Evolutionary conservation across 2,113 vertebrate genomes (phyloP), one percentile per base, ranked within the genome.

Genomic region (Corythoichthys haematopterus): DNA sequence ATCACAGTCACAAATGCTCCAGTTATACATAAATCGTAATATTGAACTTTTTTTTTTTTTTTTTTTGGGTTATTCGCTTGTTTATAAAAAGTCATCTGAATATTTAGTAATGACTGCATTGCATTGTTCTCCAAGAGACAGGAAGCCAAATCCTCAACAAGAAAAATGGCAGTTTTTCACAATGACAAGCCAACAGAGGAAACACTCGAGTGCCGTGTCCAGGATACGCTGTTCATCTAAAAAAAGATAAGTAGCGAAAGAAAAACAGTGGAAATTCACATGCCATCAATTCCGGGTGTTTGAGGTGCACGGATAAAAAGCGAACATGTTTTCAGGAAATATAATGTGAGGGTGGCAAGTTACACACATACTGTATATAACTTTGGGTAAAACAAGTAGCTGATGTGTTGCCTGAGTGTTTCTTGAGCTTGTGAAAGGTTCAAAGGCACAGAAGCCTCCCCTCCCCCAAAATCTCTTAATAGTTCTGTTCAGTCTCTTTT

Each of bases 61-160:
- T 40, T 43, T 43, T 43, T 15, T 5, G 12, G 6, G 50, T 35
- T 13, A 47, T 38, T 16, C 3, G 65, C 3, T 0, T 82, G 72
- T 84, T 84, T 84, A 83, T 72, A 65, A 61, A n/a, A 68, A 70
- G 16, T 47, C 47, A 65, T 82, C 60, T 56, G 48, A 62, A 82
- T 52, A 72, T 77, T 69, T 50, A 59, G 37, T 33, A 50, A 64
- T 38, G 56, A 14, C 65, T 69, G 60, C 58, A 45, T 35, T 74
- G 80, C 20, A 88, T 90, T 90, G 88, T 89, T 89, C 81, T 81
- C 68, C 64, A 57, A 73, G 75, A 75, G 83, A 82, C 88, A 88
- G 88, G 88, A 90, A 90, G 70, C 80, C 3, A 33, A 81, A 88
- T 78, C 72, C 68, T 76, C 36, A 1, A 66, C 40, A 14, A 79